Conservation (phyloP, 1,140 invertebrate genomes). For the Brachionus calyciflorus region DNA sequence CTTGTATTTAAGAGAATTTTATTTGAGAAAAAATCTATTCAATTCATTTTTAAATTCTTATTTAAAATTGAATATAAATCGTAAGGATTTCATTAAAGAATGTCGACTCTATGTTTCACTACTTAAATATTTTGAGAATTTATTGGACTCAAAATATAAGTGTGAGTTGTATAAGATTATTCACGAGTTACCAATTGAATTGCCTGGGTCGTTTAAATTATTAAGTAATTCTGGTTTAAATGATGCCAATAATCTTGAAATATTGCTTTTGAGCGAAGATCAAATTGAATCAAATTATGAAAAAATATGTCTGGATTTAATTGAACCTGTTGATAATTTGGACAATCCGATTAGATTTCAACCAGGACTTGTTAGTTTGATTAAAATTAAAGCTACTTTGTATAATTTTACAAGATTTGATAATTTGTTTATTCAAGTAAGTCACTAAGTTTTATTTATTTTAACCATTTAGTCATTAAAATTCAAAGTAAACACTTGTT, state of each 20-base stretch:
- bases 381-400: slow-evolving; percentile 27
- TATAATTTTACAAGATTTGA: slow-evolving; percentile 33
- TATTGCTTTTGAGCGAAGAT: not conserved
- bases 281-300: not conserved
- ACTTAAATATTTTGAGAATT: slow-evolving; percentile 2
- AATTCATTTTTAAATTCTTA: slow-evolving; percentile 23
- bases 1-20: slow-evolving; percentile 18
- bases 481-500: no score
- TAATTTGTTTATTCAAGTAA: slow-evolving; percentile 26
- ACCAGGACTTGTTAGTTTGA: slow-evolving; percentile 19
- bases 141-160: not conserved
- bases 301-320: not conserved
- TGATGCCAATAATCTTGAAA: not conserved
- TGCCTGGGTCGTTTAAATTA: not conserved
- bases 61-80: slow-evolving; percentile 14
- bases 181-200: not conserved
- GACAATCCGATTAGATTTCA: slow-evolving; percentile 21
- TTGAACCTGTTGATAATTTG: slow-evolving; percentile 26
- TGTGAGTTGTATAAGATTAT: not conserved
- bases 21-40: slow-evolving; percentile 26
- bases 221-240: not conserved
- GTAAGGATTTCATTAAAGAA: slow-evolving; percentile 37
- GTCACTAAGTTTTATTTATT: no score
- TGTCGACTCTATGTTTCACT: not conserved
- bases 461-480: no score